A percentile compares a stretch with the other conserved stretches of the same genome.
Evolutionary conservation across 2,797 vertebrate genomes (phyloP).

Genomic region (Aldrovandia affinis): DNA sequence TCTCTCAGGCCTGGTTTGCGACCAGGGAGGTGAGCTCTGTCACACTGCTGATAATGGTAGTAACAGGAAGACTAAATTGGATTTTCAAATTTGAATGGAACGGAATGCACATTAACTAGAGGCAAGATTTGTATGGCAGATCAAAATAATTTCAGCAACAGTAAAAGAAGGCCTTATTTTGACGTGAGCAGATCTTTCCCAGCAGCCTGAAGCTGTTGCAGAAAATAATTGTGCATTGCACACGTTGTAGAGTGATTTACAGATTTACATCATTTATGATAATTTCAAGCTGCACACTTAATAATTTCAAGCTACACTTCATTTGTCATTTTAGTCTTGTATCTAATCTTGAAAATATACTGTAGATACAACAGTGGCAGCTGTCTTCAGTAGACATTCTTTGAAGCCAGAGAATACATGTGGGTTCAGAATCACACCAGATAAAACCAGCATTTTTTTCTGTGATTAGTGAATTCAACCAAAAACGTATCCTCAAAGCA

Average conservation of each 20-base stretch:
- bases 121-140: not conserved
- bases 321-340: not conserved
- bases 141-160: not conserved
- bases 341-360: conserved; percentile 2
- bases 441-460: not conserved
- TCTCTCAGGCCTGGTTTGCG: not conserved
- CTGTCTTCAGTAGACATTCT: not conserved
- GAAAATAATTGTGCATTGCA: not conserved
- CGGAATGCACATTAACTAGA: not conserved
- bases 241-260: not conserved
- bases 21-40: not conserved
- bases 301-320: not conserved
- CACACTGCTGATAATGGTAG: not conserved
- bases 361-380: no score
- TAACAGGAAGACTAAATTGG: not conserved
- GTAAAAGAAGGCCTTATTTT: not conserved
- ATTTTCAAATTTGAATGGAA: conserved; percentile 18
- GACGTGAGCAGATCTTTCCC: not conserved
- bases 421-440: conserved; percentile 17
- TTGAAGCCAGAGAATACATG: conserved; percentile 12
- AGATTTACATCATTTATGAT: conserved; percentile 1
- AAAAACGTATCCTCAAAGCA: not conserved
- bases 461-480: not conserved
- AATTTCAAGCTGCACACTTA: no score
- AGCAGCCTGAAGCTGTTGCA: not conserved